Percentiles rank a stretch among this genome's conserved stretches.
phyloP scores from a whole-genome alignment of 2,113 vertebrate genomes.

The Zapus hudsonius region DNA sequence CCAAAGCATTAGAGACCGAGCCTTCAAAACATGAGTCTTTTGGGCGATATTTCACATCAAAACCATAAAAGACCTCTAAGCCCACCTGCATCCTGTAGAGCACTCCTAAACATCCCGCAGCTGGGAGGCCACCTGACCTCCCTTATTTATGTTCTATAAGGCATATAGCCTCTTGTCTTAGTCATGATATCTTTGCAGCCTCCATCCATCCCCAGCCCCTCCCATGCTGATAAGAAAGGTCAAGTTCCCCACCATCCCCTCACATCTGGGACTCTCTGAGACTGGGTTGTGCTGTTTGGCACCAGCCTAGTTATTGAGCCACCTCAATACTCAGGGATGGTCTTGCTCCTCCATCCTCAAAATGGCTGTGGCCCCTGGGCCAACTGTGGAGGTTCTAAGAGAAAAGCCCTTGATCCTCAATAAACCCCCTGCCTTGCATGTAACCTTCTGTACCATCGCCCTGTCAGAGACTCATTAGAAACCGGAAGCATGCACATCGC shows the following conservation, averaged over 20 bases:
- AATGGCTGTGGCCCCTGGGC: neutral
- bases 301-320: no score
- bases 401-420: neutral
- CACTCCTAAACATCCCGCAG: neutral
- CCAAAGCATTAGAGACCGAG: neutral
- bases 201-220: neutral
- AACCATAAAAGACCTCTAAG: neutral
- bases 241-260: rapidly evolving
- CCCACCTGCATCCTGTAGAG: neutral
- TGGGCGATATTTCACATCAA: neutral
- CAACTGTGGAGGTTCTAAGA: neutral
- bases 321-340: no score
- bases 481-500: rapidly evolving
- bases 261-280: neutral
- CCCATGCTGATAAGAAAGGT: no score
- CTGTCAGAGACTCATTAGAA: no score
- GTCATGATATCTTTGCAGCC: neutral
- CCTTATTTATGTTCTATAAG: neutral
- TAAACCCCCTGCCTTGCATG: rapidly evolving
- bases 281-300: no score
- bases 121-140: neutral
- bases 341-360: neutral
- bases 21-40: neutral
- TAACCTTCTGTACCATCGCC: neutral
- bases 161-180: neutral